Evolutionary conservation across 2,113 vertebrate genomes (phyloP), one percentile per base, ranked within the genome.

Genomic region (Pterocles burchelli): DNA sequence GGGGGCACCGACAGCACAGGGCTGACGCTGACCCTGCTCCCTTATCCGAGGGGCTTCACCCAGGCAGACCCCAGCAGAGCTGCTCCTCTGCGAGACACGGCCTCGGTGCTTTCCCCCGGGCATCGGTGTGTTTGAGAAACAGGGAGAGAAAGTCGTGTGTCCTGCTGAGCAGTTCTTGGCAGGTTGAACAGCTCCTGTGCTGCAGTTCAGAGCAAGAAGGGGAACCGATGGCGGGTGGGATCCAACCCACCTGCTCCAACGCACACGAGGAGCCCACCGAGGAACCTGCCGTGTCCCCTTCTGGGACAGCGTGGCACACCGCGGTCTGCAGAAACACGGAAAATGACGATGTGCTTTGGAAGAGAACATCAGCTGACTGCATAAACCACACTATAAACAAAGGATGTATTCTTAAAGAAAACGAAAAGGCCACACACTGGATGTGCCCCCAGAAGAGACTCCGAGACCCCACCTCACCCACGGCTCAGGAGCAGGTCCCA

Each of bases 261-360:
- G 1, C 52, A 54, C 17, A 9, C 3, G 15, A 26, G 59, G 52
- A 26, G 70, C 20, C 7, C 0, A 13, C 41, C 41, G 41, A 41
- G 41, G 41, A 41, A 41, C 41, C 41, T 13, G 0, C 34, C 10
- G 33, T 9, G 51, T 46, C 31, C 61, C 38, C 38, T 25, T 4
- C 46, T 2, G 72, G 41, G 49, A 45, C n/a, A 36, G 45, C 1
- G 52, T 5, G 62, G 24, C 43, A 78, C 48, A 1, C 62, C 4
- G 14, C 21, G 7, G 38, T 6, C 70, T 67, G 81, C 68, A 74
- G 65, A 17, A 36, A 67, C 52, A 25, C 8, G 6, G 68, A 8
- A 0, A 78, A 11, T 3, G 7, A 15, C 0, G 17, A 58, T 0
- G 1, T 1, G 6, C 54, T 63, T 67, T 0, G 1, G 72, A 13